A percentile compares a stretch with the other conserved stretches of the same genome.
These are phyloP conservation scores for Dermatemys mawii DNA, from an alignment of 2,113 vertebrate genomes.

Conservation along the genomic window DNA sequence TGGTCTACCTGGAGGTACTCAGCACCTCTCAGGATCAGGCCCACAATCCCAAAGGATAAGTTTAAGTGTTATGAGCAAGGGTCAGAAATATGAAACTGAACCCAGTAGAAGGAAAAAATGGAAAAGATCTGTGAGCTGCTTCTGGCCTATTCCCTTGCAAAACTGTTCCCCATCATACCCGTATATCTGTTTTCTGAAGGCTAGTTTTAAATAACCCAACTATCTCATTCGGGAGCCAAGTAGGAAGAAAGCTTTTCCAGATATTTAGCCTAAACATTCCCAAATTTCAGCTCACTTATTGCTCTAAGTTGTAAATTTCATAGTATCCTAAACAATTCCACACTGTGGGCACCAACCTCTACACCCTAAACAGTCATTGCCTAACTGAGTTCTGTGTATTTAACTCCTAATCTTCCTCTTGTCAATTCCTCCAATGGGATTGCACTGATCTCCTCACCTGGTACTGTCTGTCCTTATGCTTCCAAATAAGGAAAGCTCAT, in stretches of 20 bases:
- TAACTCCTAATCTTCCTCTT: neutral
- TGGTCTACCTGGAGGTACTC: neutral
- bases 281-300: neutral
- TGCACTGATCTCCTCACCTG: slow-evolving; percentile 73
- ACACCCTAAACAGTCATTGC: neutral
- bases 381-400: fast-evolving
- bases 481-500: slow-evolving; percentile 84
- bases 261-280: neutral
- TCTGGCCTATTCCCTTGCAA: fast-evolving
- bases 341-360: neutral
- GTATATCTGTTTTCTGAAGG: neutral
- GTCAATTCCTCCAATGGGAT: fast-evolving
- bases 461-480: slow-evolving; percentile 81
- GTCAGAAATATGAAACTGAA: neutral
- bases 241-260: fast-evolving
- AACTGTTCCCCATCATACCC: neutral
- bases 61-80: neutral
- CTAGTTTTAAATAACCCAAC: neutral
- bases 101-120: neutral
- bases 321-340: neutral
- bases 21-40: neutral
- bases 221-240: fast-evolving
- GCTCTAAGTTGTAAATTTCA: neutral
- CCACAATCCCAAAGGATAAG: fast-evolving
- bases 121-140: neutral